Conservation (phyloP, 2,888 invertebrate species). For the Ernsta delagoae region DNA sequence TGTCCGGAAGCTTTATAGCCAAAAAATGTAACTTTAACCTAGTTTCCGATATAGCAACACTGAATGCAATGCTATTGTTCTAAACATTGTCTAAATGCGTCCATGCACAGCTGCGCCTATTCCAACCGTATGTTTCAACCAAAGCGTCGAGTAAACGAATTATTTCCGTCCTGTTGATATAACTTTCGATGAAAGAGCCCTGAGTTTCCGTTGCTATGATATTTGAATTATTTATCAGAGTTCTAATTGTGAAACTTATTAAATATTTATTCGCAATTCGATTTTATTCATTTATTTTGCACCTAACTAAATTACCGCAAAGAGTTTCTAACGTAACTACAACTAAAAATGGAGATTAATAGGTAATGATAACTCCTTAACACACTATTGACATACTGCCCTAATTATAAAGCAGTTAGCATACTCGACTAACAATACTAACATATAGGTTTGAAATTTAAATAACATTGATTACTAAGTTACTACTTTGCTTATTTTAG, state of each 20-base stretch:
- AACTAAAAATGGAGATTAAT: no score
- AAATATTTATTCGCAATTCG: not conserved
- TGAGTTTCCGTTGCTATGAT: slow-evolving; percentile 31
- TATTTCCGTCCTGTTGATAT: slow-evolving; percentile 36
- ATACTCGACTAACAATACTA: no score
- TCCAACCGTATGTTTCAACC: not conserved
- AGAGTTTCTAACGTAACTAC: no score
- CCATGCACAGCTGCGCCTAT: not conserved
- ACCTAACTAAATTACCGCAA: no score
- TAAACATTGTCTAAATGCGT: slow-evolving; percentile 12
- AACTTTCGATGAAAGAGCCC: slow-evolving; percentile 32
- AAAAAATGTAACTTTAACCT: not conserved
- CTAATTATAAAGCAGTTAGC: no score
- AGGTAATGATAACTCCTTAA: no score
- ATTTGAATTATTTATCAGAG: not conserved
- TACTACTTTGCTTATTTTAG: no score
- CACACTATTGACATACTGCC: no score
- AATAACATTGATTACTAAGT: no score
- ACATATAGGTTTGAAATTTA: no score
- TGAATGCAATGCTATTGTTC: not conserved
- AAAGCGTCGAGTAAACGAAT: slow-evolving; percentile 5
- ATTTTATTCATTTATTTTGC: not conserved
- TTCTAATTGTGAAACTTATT: no score
- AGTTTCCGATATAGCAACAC: not conserved
- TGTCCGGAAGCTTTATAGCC: no score